Base-by-base conservation (phyloP, 2,888 invertebrate genomes). In the Dynastes maya region DNA sequence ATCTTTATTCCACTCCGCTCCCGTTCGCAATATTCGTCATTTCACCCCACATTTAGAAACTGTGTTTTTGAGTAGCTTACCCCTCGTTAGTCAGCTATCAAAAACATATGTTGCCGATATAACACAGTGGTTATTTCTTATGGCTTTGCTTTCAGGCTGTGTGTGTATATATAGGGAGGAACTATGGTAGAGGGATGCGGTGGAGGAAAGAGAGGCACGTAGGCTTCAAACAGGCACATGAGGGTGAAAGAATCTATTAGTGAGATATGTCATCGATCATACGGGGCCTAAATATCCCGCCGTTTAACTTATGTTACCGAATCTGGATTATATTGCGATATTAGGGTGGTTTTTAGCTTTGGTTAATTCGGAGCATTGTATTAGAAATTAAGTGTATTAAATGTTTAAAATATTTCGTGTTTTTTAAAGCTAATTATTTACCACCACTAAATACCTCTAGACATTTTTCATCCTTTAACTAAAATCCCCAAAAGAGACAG, bases 31-130 rank as follows among this genome's bases (percentile, higher is more conserved):
- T 45, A 45, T 45, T 11, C 55, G 63, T 63, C 29, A 63, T 32
- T 29, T 29, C 63, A 63, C 67, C 67, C 67, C 67, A 37, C 45
- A 40, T 76, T 76, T 67, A 51, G 40, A 32, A 53, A 40, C 76
- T 65, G 76, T 77, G 77, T 77, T 77, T 77, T 77, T 77, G 77
- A 77, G 70, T 71, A 71, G 68, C 45, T 72, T 58, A 64, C 82
- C 87, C 86, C 87, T 87, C 85, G 86, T 87, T 87, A 87, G 84
- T 84, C 83, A 84, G 87, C 86, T 81, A 88, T 88, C 88, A 88
- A 86, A 88, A 88, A 88, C 88, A 88, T 87, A 88, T 88, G 88
- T 87, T 87, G 85, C 87, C 83, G 83, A 86, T 87, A 88, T 87
- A 87, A 87, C 86, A 86, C 87, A 87, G 85, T 86, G 87, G 86